phyloP scores from a whole-genome alignment of 2,888 invertebrate species.

The Cancer borealis region DNA sequence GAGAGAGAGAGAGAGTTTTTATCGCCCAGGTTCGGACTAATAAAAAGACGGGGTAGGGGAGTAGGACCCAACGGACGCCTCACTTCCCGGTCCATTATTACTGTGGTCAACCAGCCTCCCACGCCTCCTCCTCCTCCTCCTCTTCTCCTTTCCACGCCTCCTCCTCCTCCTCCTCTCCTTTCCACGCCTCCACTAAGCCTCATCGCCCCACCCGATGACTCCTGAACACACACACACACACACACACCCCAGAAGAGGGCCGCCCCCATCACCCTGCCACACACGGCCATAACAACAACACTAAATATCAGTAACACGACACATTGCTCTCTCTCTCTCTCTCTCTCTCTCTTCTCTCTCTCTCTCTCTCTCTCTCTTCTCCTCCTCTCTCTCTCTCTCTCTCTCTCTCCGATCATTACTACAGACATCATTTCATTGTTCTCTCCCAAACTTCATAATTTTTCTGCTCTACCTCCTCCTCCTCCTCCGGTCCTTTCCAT shows the following conservation, averaged over 20 bases:
- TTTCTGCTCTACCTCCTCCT: not conserved
- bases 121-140: not conserved
- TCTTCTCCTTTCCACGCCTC: not conserved
- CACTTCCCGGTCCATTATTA: not conserved
- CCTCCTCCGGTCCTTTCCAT: not conserved
- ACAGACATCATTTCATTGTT: not conserved
- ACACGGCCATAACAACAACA: too few species aligned
- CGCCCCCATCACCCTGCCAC: not conserved
- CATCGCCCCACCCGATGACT: not conserved
- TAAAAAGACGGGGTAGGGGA: not conserved
- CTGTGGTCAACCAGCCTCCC: not conserved
- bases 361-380: constrained; percentile 42
- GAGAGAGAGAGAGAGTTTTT: constrained; percentile 37
- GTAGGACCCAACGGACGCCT: not conserved
- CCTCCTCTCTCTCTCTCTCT: constrained; percentile 43
- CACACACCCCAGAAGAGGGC: not conserved
- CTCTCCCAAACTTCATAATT: not conserved
- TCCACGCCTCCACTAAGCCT: not conserved
- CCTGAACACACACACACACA: not conserved
- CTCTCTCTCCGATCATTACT: not conserved
- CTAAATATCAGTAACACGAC: too few species aligned
- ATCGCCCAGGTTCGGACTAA: not conserved
- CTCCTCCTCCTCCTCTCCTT: not conserved
- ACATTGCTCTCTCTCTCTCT: not conserved
- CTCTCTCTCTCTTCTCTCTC: not conserved